These are phyloP conservation scores for Falco naumanni DNA, from an alignment of 2,797 vertebrate species.

Conservation along the genomic window DNA sequence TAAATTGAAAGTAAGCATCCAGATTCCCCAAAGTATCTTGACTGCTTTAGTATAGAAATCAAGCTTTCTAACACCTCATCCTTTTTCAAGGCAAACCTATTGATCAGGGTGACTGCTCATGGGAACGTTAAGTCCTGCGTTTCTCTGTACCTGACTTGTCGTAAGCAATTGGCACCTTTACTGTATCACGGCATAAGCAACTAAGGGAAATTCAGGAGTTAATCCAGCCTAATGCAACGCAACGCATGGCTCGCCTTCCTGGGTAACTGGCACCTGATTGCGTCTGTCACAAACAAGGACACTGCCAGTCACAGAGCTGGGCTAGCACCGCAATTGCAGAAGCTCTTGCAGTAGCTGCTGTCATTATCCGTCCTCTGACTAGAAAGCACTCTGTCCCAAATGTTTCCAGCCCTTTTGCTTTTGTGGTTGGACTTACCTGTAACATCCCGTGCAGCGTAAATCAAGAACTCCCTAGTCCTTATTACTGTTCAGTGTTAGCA, in stretches of 20 bases:
- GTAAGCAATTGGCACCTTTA: not conserved
- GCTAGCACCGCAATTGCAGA: not conserved
- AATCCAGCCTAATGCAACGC: not conserved
- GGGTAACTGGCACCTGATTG: not conserved
- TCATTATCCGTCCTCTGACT: not conserved
- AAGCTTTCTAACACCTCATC: not conserved
- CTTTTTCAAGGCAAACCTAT: not conserved
- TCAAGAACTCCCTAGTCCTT: not conserved
- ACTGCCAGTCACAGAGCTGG: not conserved
- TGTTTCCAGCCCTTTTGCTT: not conserved
- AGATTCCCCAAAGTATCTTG: not conserved
- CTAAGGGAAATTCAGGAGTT: not conserved
- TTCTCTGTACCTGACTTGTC: not conserved
- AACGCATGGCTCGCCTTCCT: not conserved
- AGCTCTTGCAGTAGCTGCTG: not conserved
- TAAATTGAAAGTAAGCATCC: not conserved
- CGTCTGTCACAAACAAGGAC: not conserved
- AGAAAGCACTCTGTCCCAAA: not conserved
- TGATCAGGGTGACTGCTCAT: not conserved
- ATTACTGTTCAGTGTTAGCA: accelerated
- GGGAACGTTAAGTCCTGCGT: not conserved
- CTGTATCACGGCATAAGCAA: not conserved
- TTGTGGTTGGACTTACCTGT: not conserved
- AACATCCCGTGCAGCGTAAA: accelerated
- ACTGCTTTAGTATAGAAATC: not conserved